phyloP scores from a whole-genome alignment of 2,113 vertebrate species.

The Hassar affinis region DNA sequence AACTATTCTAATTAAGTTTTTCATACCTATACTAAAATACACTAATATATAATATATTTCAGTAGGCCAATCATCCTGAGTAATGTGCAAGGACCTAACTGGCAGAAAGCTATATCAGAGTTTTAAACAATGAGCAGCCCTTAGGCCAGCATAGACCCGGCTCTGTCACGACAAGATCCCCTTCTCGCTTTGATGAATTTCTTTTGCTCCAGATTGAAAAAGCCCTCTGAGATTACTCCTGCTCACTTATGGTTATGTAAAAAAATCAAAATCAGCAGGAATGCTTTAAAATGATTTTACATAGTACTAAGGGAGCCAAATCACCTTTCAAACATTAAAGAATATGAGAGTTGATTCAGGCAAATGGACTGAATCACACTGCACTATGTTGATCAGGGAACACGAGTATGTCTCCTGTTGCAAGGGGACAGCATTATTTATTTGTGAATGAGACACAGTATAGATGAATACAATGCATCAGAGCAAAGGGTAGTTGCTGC shows the following conservation, averaged over 20 bases:
- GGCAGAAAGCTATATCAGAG: conserved; percentile 9
- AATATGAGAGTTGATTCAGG: conserved; percentile 61
- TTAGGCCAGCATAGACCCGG: conserved; percentile 2
- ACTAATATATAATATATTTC: background rate
- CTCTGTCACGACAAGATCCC: conserved; percentile 47
- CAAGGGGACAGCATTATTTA: conserved; percentile 51
- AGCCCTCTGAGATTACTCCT: conserved; percentile 47
- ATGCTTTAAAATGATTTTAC: conserved; percentile 65
- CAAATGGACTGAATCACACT: conserved; percentile 61
- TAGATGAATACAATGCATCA: conserved; percentile 28
- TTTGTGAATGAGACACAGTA: conserved; percentile 45
- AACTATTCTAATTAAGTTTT: background rate
- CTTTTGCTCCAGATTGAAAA: conserved; percentile 55
- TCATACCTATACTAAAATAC: background rate
- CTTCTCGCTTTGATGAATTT: conserved; percentile 57
- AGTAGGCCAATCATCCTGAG: conserved; percentile 13
- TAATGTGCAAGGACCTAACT: background rate
- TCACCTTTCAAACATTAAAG: conserved; percentile 64
- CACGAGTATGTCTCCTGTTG: conserved; percentile 36
- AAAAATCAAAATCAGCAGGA: conserved; percentile 63
- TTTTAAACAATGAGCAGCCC: conserved; percentile 51
- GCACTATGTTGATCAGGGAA: conserved; percentile 45
- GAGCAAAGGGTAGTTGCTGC: background rate
- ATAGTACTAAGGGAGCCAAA: conserved; percentile 52
- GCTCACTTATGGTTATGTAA: conserved; percentile 57